Conservation (phyloP, 2,113 vertebrate species). For the Apodemus sylvaticus region DNA sequence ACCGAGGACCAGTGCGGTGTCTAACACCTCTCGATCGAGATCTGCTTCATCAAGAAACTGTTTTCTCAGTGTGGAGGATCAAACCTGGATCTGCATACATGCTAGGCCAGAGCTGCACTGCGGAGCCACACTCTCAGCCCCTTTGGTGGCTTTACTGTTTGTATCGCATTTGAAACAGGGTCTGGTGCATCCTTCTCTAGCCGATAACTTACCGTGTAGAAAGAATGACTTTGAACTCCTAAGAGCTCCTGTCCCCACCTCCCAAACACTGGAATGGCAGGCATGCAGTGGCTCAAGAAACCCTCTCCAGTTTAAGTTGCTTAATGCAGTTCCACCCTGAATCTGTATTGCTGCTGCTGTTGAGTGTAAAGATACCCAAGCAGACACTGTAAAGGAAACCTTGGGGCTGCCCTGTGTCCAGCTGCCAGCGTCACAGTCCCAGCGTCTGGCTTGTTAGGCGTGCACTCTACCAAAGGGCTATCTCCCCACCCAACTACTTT, state of each 20-base stretch:
- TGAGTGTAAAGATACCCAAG: neutral
- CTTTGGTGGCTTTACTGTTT: neutral
- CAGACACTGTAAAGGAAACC: neutral
- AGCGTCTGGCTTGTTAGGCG: neutral
- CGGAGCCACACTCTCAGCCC: neutral
- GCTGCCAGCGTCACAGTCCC: neutral
- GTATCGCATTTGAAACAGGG: neutral
- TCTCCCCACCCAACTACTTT: neutral
- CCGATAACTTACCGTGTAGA: neutral
- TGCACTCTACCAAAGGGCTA: neutral
- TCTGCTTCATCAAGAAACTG: neutral
- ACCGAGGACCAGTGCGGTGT: neutral
- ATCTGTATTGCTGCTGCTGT: neutral
- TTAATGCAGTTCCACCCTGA: neutral
- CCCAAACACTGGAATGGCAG: neutral
- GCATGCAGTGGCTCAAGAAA: neutral
- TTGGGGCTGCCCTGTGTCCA: neutral
- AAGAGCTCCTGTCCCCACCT: neutral
- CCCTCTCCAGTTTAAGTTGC: neutral
- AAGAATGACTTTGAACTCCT: neutral
- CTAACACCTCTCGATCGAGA: neutral
- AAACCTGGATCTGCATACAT: neutral
- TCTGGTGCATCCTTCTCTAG: neutral
- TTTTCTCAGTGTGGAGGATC: neutral
- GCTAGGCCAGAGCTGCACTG: neutral